Evolutionary conservation across 1,140 invertebrate genomes (phyloP), one percentile per base, ranked within the genome.

Genomic region (Ectropis grisescens): DNA sequence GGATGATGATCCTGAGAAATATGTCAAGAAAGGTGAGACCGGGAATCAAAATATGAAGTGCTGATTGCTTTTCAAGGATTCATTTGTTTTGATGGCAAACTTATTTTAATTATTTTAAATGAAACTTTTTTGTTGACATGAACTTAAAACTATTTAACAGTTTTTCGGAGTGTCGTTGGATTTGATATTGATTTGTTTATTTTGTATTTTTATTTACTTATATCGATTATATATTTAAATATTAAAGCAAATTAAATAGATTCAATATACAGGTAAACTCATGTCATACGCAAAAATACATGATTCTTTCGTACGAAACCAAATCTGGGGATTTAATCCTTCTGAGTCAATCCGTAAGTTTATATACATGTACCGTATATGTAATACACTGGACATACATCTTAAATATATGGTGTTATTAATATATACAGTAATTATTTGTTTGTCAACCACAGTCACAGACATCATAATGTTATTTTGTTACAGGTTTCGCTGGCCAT

Each of bases 401-500:
- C 19, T 35, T 27, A 9, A 15, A 30, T 11, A 7, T 26, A 2
- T 5, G 27, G 2, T 5, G 6, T 31, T 26, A 7, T 10, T 24
- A 3, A 33, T 25, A 8, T 13, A 1, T 1, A 24, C 2, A 24
- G 2, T 1, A 25, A 13, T 24, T 1, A 5, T n/a, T 27, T 35
- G 3, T 15, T 36, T 19, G n/a, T 19, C n/a, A n/a, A n/a, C n/a
- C n/a, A n/a, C n/a, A n/a, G n/a, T n/a, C n/a, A n/a, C n/a, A n/a
- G n/a, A n/a, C n/a, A n/a, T n/a, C n/a, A n/a, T n/a, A n/a, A n/a
- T n/a, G n/a, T n/a, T n/a, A n/a, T n/a, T n/a, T n/a, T n/a, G n/a
- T 56, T 58, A 24, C 32, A 89, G 88, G 88, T 47, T 90, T 88
- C 50, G 70, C 86, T 9, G 88, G 87, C 11, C 88, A 90, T 50